Percentiles rank a stretch among this genome's conserved stretches.
Conservation (phyloP, 2,797 vertebrate species). For the Rhynchotus rufescens region DNA sequence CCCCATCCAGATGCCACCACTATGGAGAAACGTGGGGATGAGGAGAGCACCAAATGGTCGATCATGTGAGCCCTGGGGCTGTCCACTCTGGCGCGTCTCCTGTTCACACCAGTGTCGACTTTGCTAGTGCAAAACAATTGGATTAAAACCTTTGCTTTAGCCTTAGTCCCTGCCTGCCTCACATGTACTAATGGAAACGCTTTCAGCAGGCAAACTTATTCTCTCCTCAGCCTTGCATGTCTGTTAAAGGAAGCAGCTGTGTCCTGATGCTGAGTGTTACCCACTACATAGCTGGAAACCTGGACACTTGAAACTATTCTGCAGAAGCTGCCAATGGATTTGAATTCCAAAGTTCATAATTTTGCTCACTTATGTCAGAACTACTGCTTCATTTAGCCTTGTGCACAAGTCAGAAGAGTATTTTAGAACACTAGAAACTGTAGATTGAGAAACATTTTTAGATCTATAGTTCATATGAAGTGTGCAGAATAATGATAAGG, state of each 20-base stretch:
- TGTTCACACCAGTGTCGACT: neutral
- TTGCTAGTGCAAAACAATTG: neutral
- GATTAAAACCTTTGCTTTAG: neutral
- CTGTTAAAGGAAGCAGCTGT: neutral
- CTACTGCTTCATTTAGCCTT: neutral
- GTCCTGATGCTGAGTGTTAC: neutral
- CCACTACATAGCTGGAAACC: neutral
- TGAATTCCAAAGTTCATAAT: neutral
- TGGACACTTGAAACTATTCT: neutral
- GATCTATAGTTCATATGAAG: constrained; percentile 47
- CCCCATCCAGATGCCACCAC: neutral
- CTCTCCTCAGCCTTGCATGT: neutral
- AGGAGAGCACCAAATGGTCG: neutral
- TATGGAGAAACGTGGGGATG: neutral
- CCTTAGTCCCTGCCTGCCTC: neutral
- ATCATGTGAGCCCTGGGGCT: neutral
- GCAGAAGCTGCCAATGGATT: neutral
- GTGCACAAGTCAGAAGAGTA: neutral
- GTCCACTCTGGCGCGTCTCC: neutral
- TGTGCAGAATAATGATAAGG: constrained; percentile 55
- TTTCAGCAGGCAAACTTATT: neutral
- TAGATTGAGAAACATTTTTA: constrained; percentile 30
- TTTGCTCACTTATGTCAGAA: neutral
- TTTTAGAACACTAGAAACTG: constrained; percentile 12
- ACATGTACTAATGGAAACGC: neutral